Conservation (phyloP, 2,797 vertebrate genomes). For the Tragopan temminckii region DNA sequence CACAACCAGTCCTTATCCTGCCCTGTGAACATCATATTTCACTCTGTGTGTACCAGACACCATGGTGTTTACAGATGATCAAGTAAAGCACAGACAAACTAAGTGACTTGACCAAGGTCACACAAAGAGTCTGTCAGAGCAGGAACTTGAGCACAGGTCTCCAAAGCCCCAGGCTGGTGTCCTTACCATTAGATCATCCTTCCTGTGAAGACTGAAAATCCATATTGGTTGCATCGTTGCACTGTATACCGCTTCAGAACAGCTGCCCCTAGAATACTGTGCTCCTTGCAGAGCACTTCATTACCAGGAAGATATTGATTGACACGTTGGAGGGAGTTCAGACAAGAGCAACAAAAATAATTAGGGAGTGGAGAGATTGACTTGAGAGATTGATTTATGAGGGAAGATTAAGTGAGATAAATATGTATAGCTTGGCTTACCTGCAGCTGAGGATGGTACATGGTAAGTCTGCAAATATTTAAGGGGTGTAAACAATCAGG, state of each 20-base stretch:
- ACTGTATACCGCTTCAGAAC: background rate
- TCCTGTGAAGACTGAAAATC: conserved; percentile 60
- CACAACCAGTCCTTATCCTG: background rate
- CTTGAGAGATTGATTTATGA: conserved; percentile 80
- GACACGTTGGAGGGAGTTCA: conserved; percentile 79
- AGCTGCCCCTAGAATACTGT: conserved; percentile 38
- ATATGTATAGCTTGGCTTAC: conserved; percentile 80
- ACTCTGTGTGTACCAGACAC: background rate
- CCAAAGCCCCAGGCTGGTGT: background rate
- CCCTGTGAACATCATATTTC: background rate
- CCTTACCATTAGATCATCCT: conserved; percentile 28
- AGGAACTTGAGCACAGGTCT: background rate
- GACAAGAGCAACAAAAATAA: conserved; percentile 80
- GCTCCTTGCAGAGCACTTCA: conserved; percentile 62
- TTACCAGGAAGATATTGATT: conserved; percentile 72
- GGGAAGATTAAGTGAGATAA: conserved; percentile 82
- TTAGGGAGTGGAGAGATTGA: conserved; percentile 79
- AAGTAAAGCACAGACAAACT: background rate
- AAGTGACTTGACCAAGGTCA: conserved; percentile 15
- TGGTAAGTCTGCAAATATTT: conserved; percentile 80
- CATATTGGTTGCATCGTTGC: conserved; percentile 6
- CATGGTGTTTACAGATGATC: background rate
- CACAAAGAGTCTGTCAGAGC: background rate
- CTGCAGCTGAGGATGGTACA: conserved; percentile 72
- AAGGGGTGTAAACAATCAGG: conserved; percentile 72